phyloP scores from a whole-genome alignment of 2,797 vertebrate species.

The Lepilemur septentrionalis region DNA sequence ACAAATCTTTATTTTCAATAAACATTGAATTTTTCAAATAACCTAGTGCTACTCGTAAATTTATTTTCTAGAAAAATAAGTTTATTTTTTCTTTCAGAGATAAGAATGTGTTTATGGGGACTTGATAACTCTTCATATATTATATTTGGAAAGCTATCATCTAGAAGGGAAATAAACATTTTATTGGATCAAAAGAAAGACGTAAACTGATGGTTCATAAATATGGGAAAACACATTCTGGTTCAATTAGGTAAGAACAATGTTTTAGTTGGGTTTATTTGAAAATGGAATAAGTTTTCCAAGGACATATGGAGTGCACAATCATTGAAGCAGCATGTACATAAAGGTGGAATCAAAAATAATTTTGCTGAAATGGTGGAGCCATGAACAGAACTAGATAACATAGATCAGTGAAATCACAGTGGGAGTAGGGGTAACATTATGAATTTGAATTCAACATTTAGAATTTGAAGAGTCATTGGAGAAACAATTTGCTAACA shows the following conservation, averaged over 20 bases:
- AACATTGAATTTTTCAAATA: no score
- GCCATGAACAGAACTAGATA: not conserved
- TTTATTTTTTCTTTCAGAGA: not conserved
- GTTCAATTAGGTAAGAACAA: not conserved
- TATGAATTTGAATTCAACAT: not conserved
- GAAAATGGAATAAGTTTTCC: not conserved
- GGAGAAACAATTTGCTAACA: not conserved
- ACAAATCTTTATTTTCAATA: no score
- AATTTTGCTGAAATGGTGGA: not conserved
- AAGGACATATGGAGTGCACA: not conserved
- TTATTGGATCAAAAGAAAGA: not conserved
- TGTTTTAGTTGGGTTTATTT: not conserved
- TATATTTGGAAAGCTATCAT: not conserved
- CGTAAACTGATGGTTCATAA: not conserved
- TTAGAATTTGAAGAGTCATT: not conserved
- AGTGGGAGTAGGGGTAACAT: not conserved
- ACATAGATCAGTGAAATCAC: not conserved
- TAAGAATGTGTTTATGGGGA: not conserved
- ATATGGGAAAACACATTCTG: not conserved
- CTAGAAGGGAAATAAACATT: not conserved
- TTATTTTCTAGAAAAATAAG: not conserved
- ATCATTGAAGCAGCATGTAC: not conserved
- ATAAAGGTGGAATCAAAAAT: not conserved
- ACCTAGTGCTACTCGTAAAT: no score
- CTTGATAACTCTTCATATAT: not conserved